phyloP scores from a whole-genome alignment of 1,140 invertebrate species.

The Anoplophora glabripennis region DNA sequence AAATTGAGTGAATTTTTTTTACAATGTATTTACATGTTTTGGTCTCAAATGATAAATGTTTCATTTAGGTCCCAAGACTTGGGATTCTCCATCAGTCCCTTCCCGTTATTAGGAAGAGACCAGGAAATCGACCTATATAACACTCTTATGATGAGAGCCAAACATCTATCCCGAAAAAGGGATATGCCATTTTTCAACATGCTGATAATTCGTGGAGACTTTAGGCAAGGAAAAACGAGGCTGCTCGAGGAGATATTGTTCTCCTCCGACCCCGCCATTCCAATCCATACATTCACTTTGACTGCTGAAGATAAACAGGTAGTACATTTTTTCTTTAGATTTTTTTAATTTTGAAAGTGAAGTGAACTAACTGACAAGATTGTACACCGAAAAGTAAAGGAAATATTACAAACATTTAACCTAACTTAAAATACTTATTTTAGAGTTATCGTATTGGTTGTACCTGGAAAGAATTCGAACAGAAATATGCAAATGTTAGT shows the following conservation, averaged over 20 bases:
- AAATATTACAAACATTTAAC: too few species aligned
- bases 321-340: too few species aligned
- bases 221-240: slow-evolving; percentile 58
- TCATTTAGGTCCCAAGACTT: not conserved
- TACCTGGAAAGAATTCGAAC: too few species aligned
- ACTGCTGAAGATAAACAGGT: slow-evolving; percentile 41
- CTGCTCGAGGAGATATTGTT: slow-evolving; percentile 57
- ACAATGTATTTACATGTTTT: too few species aligned
- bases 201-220: slow-evolving; percentile 51
- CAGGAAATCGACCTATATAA: slow-evolving; percentile 47
- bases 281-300: slow-evolving; percentile 37
- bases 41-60: not conserved
- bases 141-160: slow-evolving; percentile 42
- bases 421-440: too few species aligned
- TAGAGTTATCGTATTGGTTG: too few species aligned
- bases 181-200: slow-evolving; percentile 15
- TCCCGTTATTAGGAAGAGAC: slow-evolving; percentile 45
- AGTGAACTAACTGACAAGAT: too few species aligned
- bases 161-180: slow-evolving; percentile 8
- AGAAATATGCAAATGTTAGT: too few species aligned
- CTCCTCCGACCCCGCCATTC: slow-evolving; percentile 48
- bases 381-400: too few species aligned
- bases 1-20: too few species aligned
- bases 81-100: not conserved
- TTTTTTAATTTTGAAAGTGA: too few species aligned